phyloP scores from a whole-genome alignment of 1,140 invertebrate species.

The Bombyx mandarina region DNA sequence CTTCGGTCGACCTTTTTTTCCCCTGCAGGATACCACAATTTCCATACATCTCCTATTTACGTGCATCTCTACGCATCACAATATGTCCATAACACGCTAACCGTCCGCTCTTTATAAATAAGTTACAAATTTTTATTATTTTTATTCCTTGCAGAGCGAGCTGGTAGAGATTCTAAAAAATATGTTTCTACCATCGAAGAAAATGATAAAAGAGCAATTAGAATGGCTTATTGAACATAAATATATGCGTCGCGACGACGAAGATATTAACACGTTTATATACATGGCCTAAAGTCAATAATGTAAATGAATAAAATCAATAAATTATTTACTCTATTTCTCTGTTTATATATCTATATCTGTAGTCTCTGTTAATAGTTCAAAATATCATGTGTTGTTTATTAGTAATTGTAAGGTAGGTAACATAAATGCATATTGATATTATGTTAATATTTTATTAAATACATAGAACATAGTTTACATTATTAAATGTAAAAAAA shows the following conservation, averaged over 20 bases:
- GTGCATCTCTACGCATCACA: too few species aligned
- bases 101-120: too few species aligned
- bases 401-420: neutral
- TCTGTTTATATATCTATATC: neutral
- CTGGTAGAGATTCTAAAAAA: conserved; percentile 98
- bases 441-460: conserved; percentile 31
- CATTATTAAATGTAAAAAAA: conserved; percentile 32
- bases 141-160: conserved; percentile 78
- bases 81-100: too few species aligned
- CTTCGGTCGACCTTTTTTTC: too few species aligned
- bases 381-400: neutral
- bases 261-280: conserved; percentile 98
- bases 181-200: conserved; percentile 99
- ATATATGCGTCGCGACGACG: conserved; percentile 96
- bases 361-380: neutral
- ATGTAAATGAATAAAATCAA: conserved; percentile 44
- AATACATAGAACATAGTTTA: conserved; percentile 42
- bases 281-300: conserved; percentile 88
- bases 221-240: conserved; percentile 99
- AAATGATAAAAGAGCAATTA: conserved; percentile 99
- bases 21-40: too few species aligned
- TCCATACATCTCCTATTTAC: too few species aligned
- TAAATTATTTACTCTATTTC: conserved; percentile 48
- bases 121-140: neutral
- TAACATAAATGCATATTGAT: too few species aligned